Evolutionary conservation across 2,797 vertebrate species (phyloP).

Genomic region (Sebastes matsubarae): DNA sequence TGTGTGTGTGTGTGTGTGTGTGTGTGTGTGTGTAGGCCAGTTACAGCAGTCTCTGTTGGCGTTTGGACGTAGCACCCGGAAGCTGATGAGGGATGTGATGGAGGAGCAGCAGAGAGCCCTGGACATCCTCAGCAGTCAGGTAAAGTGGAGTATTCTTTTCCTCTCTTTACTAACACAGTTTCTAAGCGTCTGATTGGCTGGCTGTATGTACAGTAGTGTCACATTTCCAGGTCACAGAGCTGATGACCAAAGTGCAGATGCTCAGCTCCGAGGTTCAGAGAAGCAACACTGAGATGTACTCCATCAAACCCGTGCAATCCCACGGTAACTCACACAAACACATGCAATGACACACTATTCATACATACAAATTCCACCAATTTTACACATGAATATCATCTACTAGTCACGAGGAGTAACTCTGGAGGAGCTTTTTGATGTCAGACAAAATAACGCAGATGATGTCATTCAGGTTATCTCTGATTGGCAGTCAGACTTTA

Average conservation of each 20-base stretch:
- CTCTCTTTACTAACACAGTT: not conserved
- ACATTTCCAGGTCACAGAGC: slow-evolving; percentile 84
- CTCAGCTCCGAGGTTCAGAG: slow-evolving; percentile 88
- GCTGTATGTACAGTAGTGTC: not conserved
- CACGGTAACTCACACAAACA: slow-evolving; percentile 81
- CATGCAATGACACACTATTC: not conserved
- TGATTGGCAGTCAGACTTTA: too few relatives aligned
- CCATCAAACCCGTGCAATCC: slow-evolving; percentile 88
- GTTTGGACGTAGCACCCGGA: slow-evolving; percentile 90
- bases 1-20: slow-evolving; percentile 12
- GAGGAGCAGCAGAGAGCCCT: slow-evolving; percentile 91
- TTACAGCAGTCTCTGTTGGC: slow-evolving; percentile 89
- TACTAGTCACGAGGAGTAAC: not conserved
- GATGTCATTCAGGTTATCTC: not conserved
- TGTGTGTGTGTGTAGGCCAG: slow-evolving; percentile 81
- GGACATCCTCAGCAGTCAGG: slow-evolving; percentile 90
- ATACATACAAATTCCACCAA: not conserved
- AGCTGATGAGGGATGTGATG: slow-evolving; percentile 90
- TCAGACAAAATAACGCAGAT: not conserved
- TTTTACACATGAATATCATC: too few relatives aligned
- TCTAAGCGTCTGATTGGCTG: not conserved
- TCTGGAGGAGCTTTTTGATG: not conserved
- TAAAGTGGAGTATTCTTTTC: slow-evolving; percentile 32
- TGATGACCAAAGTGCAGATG: slow-evolving; percentile 87
- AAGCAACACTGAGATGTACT: slow-evolving; percentile 88